Evolutionary conservation across 2,888 invertebrate species (phyloP), one percentile per base, ranked within the genome.

Genomic region (Oasisia sp.): DNA sequence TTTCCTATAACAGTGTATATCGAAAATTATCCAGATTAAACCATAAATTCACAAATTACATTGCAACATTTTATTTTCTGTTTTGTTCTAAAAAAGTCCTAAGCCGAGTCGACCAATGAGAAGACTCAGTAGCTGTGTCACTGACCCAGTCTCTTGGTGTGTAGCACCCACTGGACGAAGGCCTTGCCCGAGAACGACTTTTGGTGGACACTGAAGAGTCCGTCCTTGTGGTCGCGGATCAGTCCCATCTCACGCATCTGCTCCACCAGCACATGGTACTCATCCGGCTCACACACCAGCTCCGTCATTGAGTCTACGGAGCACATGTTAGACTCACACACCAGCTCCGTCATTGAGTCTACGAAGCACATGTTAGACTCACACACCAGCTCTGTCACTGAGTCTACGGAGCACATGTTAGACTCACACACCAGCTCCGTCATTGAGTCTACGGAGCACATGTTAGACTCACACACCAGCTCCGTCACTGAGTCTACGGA

Each of bases 141-240:
- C 95, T 94, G 93, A 96, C 96, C 96, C 91, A 96, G 93, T 56
- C 94, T 93, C 93, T 96, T 96, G 11, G 95, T 95, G 91, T 95
- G 95, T 91, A 96, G 95, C 32, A 96, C 94, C 96, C 96, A 96
- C 92, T 96, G 95, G 27, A 96, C 95, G 94, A 97, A 96, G n/a
- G 96, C 96, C 91, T 95, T 95, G 45, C 96, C 96, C 92, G 94
- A 95, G 94, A 97, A 97, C 8, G 96, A 95, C 92, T 95, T 96
- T 92, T 96, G 96, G 93, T 96, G 94, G 5, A 92, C 93, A 19
- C 93, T 92, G 8, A 96, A 45, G 27, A 74, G 0, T 2, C 94
- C 94, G n/a, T 93, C 91, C 32, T 95, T 92, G 93, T 96, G 96
- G 91, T 96, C 95, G 92, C 95, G 95, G 91, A 97, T 95, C 56